Evolutionary conservation across 2,888 invertebrate genomes (phyloP), one percentile per base, ranked within the genome.

Genomic region (Campoplex capitator): DNA sequence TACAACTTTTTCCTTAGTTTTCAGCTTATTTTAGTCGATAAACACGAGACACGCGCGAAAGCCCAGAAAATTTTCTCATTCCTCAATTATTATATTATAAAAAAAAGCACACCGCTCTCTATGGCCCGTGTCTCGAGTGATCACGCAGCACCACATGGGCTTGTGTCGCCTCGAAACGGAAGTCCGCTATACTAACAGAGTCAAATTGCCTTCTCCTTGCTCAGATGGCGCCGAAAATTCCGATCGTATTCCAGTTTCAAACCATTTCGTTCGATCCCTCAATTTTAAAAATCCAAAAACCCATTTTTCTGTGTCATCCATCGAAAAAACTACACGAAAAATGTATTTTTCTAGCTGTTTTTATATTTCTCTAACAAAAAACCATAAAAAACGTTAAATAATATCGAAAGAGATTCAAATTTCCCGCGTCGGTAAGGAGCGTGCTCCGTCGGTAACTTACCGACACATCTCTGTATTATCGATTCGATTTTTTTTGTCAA

Each of bases 131-230:
- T 32, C 67, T 71, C 84, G 83, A 79, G 82, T 81, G 82, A 84
- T 77, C 84, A 85, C 71, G 76, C 76, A 76, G 77, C 67, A 92
- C 92, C 93, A 93, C 93, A 93, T 93, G 93, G 93, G 92, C 92
- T 93, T 56, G 42, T 51, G 51, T 76, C 62, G 48, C 88, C 91
- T 91, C 84, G 84, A 65, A 88, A 92, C 92, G 93, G 93, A 92
- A 93, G 90, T 91, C 83, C 70, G 32, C 58, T 16, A 51, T 35
- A 80, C 80, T 32, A n/a, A 67, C 45, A 35, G 56, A 86, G 80
- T 86, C 86, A 86, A 86, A 32, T 42, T 38, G 48, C 48, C 32
- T n/a, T 56, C 54, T 35, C 54, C 6, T 7, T 0, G 32, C 16
- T 32, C 11, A 32, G 38, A 54, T 38, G 71, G 71, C 71, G 71